Percentiles rank a stretch among this genome's conserved stretches.
Conservation (phyloP, 1,140 invertebrate genomes). For the Eubasilissa regina region DNA sequence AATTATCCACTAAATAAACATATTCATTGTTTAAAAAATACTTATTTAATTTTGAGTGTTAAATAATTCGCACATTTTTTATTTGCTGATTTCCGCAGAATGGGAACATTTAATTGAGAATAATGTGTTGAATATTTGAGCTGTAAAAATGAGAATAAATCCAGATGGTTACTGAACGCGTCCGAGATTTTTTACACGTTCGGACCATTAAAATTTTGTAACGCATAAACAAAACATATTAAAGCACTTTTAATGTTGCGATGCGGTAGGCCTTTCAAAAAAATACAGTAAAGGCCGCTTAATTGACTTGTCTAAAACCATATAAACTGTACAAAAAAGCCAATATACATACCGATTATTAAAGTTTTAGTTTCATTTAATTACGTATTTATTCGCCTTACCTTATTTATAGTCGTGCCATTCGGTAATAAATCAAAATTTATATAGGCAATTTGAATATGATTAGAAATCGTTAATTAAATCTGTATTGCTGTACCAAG, state of each 20-base stretch:
- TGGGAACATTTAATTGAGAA: background rate
- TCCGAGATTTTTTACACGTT: conserved; percentile 20
- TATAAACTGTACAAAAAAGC: conserved; percentile 35
- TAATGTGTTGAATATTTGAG: background rate
- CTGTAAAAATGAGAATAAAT: background rate
- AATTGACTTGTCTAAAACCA: conserved; percentile 39
- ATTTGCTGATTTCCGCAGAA: background rate
- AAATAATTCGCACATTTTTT: background rate
- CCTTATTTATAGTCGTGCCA: conserved; percentile 11
- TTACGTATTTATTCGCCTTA: conserved; percentile 11
- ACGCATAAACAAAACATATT: conserved; percentile 1
- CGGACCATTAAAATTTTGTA: conserved; percentile 15
- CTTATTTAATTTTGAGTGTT: background rate
- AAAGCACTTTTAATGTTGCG: conserved; percentile 10
- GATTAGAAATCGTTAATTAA: conserved; percentile 36
- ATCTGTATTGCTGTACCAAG: background rate
- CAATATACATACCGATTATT: conserved; percentile 23
- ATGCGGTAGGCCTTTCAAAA: conserved; percentile 22
- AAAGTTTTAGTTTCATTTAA: conserved; percentile 44
- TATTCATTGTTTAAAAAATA: background rate
- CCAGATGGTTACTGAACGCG: background rate
- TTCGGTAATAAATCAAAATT: conserved; percentile 32
- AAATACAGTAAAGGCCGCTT: background rate
- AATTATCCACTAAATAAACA: no score
- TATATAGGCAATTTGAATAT: conserved; percentile 35